Base-by-base conservation (phyloP, 1,140 invertebrate genomes). In the honey bee (Apis mellifera) region DNA sequence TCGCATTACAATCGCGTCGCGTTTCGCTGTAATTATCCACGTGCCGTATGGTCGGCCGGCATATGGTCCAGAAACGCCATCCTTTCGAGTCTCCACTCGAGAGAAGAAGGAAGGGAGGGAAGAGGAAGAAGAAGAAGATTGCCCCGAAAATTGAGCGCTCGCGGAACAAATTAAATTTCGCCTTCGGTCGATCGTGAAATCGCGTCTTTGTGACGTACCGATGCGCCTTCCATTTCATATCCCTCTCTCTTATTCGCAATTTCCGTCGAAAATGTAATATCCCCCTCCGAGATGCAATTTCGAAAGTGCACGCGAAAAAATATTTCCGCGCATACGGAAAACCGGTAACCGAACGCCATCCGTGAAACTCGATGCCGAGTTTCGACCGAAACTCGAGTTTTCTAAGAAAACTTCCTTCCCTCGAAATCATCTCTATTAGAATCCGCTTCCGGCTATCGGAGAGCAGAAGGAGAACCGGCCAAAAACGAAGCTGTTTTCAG, bases 61-160 rank as follows among this genome's bases (percentile, higher is more conserved):
- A 92, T 91, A 93, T 92, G 92, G 91, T 87, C 87, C 50, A 57
- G 50, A 78, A 42, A 66, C 77, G 69, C 74, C 74, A 75, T 87
- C 85, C 89, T 90, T 90, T 90, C 88, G 80, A 78, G 66, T 77
- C 76, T 55, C 42, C 19, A 7, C 7, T 42, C 21, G 65, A 64
- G 52, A n/a, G 72, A 64, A 48, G 62, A 54, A 54, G 55, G 52
- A 69, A n/a, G 75, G 57, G 55, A 57, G 68, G 76, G 62, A 55
- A 21, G n/a, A 32, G 3, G 32, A 42, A 5, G 32, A 42, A 42
- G 54, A 52, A 17, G 72, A 82, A 68, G 72, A 82, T 66, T 68
- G 64, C 13, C 17, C n/a, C 60, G 69, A 79, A 42, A 84, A 84
- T 84, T 80, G 57, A 72, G 72, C 70, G 71, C 54, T 78, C 69